phyloP scores from a whole-genome alignment of 2,113 vertebrate species.

The Scomber colias region DNA sequence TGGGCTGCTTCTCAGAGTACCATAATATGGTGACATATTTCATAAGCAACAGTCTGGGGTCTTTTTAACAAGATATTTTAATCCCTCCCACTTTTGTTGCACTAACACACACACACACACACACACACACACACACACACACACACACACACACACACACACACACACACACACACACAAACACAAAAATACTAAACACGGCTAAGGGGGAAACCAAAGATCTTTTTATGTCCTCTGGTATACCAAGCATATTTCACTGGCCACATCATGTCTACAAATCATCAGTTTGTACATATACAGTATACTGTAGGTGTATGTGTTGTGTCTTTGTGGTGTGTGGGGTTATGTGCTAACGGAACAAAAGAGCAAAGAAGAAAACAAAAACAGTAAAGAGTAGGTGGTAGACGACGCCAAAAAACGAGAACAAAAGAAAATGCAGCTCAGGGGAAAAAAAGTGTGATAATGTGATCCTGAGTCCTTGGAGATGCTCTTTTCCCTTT shows the following conservation, averaged over 20 bases:
- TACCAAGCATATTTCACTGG: constrained; percentile 12
- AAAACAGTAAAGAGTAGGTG: neutral
- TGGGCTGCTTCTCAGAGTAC: neutral
- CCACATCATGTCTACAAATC: constrained; percentile 10
- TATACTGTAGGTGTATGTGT: neutral
- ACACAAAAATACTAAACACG: neutral
- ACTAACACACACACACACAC: neutral
- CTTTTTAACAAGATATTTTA: constrained; percentile 47
- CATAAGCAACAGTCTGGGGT: constrained; percentile 21
- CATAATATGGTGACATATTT: constrained; percentile 40
- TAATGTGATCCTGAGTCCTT: constrained; percentile 50
- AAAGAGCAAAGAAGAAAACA: constrained; percentile 9
- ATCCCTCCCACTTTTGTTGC: neutral
- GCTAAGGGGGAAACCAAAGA: neutral
- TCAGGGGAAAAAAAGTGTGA: constrained; percentile 2
- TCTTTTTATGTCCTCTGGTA: neutral
- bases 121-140: neutral
- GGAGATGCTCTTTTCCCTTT: constrained; percentile 36
- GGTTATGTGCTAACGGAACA: neutral
- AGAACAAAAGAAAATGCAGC: constrained; percentile 29
- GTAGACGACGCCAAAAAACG: neutral
- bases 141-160: neutral
- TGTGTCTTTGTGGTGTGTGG: neutral
- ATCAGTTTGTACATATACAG: neutral
- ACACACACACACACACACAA: neutral